A percentile compares a stretch with the other conserved stretches of the same genome.
phyloP scores from a whole-genome alignment of 2,888 invertebrate genomes.

The Hirtodrosophila confusa region DNA sequence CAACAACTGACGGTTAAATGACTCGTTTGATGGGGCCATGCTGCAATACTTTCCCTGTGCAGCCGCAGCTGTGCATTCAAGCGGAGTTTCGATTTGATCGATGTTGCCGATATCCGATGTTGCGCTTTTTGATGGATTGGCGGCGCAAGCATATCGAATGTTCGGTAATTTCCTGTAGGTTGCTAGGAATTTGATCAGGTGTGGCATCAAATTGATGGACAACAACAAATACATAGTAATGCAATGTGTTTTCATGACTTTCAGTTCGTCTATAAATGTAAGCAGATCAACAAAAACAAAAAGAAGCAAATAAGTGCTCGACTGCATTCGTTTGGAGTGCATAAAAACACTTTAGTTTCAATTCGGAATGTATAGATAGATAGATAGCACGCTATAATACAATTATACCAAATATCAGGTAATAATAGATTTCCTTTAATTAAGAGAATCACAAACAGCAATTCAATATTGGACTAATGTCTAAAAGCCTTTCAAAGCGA shows the following conservation, averaged over 20 bases:
- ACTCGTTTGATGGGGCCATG: conserved; percentile 55
- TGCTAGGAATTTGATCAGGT: conserved; percentile 60
- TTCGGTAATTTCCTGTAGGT: conserved; percentile 53
- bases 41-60: conserved; percentile 56
- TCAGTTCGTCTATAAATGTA: no score
- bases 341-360: background rate
- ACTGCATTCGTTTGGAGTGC: background rate
- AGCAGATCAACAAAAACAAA: background rate
- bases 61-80: conserved; percentile 48
- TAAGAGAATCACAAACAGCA: no score
- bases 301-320: background rate
- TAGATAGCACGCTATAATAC: no score
- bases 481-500: no score
- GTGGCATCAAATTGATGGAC: conserved; percentile 51
- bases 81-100: conserved; percentile 41
- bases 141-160: conserved; percentile 38
- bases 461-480: no score
- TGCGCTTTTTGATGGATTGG: conserved; percentile 51
- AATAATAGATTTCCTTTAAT: no score
- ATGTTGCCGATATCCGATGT: conserved; percentile 43
- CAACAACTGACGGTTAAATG: conserved; percentile 55
- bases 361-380: no score
- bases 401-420: no score
- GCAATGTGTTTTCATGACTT: background rate
- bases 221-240: conserved; percentile 24